Percentiles rank a stretch among this genome's conserved stretches.
These are phyloP conservation scores for Drosophila truncata DNA, from an alignment of 1,140 invertebrate species.

Conservation along the genomic window DNA sequence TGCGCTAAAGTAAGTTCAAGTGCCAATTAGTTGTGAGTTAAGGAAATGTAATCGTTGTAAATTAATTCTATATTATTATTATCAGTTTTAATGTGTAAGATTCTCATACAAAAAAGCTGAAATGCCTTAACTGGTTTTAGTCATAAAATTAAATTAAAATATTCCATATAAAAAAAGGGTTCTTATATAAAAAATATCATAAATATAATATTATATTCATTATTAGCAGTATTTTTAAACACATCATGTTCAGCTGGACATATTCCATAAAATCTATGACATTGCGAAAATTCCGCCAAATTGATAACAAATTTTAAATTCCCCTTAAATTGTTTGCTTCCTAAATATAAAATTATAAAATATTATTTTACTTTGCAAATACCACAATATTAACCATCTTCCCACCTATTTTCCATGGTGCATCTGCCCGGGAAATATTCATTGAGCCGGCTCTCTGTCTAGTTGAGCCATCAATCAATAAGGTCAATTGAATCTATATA, in stretches of 20 bases:
- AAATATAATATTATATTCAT: neutral
- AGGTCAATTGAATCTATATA: conserved; percentile 31
- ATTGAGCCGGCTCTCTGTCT: neutral
- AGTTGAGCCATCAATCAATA: conserved; percentile 34
- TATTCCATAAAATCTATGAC: neutral
- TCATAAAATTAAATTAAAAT: neutral
- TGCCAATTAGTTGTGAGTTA: no score
- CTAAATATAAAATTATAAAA: no score
- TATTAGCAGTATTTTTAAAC: neutral
- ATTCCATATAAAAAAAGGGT: neutral
- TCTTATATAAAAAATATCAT: neutral
- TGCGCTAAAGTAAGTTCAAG: conserved; percentile 72
- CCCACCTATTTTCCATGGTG: neutral
- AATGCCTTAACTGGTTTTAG: no score
- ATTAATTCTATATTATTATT: no score
- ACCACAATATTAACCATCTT: neutral
- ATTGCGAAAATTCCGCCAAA: neutral
- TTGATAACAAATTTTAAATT: neutral
- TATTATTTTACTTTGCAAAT: neutral
- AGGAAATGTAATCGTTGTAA: neutral
- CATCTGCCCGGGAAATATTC: neutral
- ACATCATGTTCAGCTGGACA: neutral
- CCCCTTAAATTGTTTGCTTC: neutral
- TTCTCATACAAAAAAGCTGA: no score
- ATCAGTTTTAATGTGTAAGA: no score